Base-by-base conservation (phyloP, 1,140 invertebrate species). In the Alviniconcha marisindica region DNA sequence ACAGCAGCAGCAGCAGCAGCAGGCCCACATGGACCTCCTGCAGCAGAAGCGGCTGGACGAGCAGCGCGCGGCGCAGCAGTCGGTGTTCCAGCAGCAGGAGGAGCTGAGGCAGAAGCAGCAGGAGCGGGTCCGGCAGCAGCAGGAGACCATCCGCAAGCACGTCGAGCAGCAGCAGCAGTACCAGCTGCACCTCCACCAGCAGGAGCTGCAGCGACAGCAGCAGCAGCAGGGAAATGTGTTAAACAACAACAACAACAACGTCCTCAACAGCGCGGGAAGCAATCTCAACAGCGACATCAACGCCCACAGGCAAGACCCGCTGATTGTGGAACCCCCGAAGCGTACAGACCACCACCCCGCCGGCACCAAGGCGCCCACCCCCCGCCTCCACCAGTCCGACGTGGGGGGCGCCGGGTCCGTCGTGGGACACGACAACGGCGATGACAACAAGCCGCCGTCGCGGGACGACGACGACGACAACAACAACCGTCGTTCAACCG, bases 141-240 rank as follows among this genome's bases (percentile, higher is more conserved):
- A 63, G 56, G 78, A 42, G 56, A 38, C 78, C 54, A 80, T 66
- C 38, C 78, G 60, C 36, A 63, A 69, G 21, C 38, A 63, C 33
- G 15, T 33, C 36, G 78, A 60, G n/a, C 24, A 69, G 60, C 40
- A 78, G 71, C 48, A 38, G 40, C 77, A 84, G 48, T 69, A 73
- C 31, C 40, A 79, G 38, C 40, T 48, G n/a, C 66, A 60, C 2
- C 42, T 33, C 28, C 38, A n/a, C 7, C 1, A 14, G 12, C 63
- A 38, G 40, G 56, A 74, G 33, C 78, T 77, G 21, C 69, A 63
- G 12, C 42, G 51, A n/a, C 76, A 79, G 31, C 18, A 51, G 28
- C 38, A 71, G 15, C 83, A 66, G 69, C 76, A 82, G 56, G 28
- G 77, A 4, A 10, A 28, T 21, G 31, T 31, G 28, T 15, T 40